These are phyloP conservation scores for Lasioglossum lativentre DNA, from an alignment of 2,888 invertebrate genomes.

Conservation along the genomic window DNA sequence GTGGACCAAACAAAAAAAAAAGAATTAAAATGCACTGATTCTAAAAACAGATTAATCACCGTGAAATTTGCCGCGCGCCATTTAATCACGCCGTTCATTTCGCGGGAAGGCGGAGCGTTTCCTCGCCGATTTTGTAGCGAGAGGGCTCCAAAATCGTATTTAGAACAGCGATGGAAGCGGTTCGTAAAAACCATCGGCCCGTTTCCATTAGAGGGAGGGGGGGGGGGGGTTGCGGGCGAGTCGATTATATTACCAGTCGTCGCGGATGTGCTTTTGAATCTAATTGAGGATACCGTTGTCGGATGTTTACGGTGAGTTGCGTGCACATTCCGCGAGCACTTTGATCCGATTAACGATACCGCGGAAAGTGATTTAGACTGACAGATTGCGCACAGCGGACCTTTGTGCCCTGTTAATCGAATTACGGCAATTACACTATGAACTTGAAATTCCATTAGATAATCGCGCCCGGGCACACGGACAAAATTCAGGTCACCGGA, in stretches of 20 bases:
- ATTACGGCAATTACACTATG: conserved; percentile 58
- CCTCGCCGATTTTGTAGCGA: background rate
- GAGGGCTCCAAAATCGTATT: background rate
- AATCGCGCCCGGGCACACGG: conserved; percentile 29
- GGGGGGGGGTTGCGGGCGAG: too few relatives aligned
- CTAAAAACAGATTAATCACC: background rate
- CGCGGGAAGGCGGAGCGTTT: background rate
- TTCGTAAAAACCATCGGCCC: background rate
- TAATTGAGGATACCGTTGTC: conserved; percentile 54
- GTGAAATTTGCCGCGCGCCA: background rate
- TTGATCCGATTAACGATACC: conserved; percentile 60
- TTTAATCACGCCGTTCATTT: background rate
- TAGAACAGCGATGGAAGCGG: background rate
- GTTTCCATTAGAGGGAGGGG: conserved; percentile 12
- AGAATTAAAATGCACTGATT: too few relatives aligned
- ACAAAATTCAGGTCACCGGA: conserved; percentile 39
- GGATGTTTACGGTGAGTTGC: conserved; percentile 55
- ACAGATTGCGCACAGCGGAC: conserved; percentile 56
- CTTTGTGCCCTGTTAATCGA: conserved; percentile 55
- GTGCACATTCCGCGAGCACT: conserved; percentile 52
- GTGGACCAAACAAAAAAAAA: too few relatives aligned
- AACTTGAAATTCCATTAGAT: conserved; percentile 64
- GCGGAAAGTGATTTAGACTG: conserved; percentile 59
- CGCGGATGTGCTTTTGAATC: conserved; percentile 32
- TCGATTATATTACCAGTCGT: conserved; percentile 23